Evolutionary conservation across 2,888 invertebrate genomes (phyloP).

Genomic region (Argynnis bischoffii): DNA sequence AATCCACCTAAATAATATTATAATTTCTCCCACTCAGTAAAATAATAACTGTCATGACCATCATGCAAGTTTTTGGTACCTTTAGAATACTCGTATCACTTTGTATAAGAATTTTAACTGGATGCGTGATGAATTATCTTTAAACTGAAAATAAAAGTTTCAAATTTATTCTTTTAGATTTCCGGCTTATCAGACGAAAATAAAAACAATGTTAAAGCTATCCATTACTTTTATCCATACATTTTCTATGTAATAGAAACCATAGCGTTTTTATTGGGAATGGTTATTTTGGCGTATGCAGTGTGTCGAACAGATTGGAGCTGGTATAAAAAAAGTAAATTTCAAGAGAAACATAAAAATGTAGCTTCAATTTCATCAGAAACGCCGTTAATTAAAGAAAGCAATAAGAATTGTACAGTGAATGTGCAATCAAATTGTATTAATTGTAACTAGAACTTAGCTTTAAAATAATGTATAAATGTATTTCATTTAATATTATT

Average conservation of each 20-base stretch:
- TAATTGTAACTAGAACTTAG: too few species aligned
- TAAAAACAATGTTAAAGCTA: slow-evolving; percentile 47
- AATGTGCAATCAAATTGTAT: too few species aligned
- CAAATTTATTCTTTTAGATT: slow-evolving; percentile 48
- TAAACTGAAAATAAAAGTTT: background rate
- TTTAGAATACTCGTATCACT: too few species aligned
- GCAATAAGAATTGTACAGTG: too few species aligned
- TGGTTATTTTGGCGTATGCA: slow-evolving; percentile 45
- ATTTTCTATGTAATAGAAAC: slow-evolving; percentile 46
- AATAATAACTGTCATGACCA: too few species aligned
- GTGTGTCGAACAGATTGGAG: slow-evolving; percentile 41
- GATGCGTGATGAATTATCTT: background rate
- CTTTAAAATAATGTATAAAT: too few species aligned
- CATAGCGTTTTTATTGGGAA: slow-evolving; percentile 43
- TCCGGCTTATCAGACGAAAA: slow-evolving; percentile 52
- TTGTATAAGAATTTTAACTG: background rate
- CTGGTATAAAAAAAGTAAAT: slow-evolving; percentile 37
- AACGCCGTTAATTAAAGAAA: background rate
- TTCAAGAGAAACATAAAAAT: slow-evolving; percentile 1
- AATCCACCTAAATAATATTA: too few species aligned
- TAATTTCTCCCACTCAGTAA: too few species aligned
- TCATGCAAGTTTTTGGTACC: too few species aligned
- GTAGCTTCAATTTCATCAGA: background rate
- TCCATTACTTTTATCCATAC: slow-evolving; percentile 52
- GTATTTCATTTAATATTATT: too few species aligned